Conservation (phyloP, 1,140 invertebrate genomes). For the Triops longicaudatus region DNA sequence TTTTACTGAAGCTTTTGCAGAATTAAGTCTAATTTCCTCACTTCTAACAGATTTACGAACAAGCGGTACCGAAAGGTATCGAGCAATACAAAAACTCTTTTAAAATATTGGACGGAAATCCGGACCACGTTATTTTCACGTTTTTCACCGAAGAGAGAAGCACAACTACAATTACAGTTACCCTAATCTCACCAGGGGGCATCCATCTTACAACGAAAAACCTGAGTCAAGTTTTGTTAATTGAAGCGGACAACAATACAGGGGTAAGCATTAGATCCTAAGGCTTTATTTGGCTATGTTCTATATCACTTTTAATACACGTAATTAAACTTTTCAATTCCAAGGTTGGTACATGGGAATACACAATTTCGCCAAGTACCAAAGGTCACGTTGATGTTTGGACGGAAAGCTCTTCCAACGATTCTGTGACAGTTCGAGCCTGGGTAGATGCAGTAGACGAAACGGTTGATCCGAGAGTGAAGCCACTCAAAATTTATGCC, state of each 20-base stretch:
- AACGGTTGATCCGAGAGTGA: not conserved
- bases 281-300: too few species aligned
- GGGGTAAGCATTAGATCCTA: too few species aligned
- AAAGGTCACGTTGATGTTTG: conserved; percentile 1
- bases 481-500: not conserved
- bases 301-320: too few species aligned
- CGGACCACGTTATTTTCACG: not conserved
- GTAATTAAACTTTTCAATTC: not conserved
- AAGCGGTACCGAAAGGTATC: not conserved
- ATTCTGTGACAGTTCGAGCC: not conserved
- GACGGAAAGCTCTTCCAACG: not conserved
- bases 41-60: not conserved
- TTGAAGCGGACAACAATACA: not conserved
- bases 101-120: not conserved
- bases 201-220: not conserved
- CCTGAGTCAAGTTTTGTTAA: not conserved
- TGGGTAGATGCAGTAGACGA: not conserved
- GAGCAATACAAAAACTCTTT: not conserved
- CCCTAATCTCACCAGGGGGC: not conserved
- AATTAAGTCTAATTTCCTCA: not conserved
- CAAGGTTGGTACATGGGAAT: not conserved
- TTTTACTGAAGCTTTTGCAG: not conserved
- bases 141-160: not conserved
- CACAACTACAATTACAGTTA: not conserved
- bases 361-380: not conserved